phyloP scores from a whole-genome alignment of 1,140 invertebrate species.

The Chlorops oryzae region DNA sequence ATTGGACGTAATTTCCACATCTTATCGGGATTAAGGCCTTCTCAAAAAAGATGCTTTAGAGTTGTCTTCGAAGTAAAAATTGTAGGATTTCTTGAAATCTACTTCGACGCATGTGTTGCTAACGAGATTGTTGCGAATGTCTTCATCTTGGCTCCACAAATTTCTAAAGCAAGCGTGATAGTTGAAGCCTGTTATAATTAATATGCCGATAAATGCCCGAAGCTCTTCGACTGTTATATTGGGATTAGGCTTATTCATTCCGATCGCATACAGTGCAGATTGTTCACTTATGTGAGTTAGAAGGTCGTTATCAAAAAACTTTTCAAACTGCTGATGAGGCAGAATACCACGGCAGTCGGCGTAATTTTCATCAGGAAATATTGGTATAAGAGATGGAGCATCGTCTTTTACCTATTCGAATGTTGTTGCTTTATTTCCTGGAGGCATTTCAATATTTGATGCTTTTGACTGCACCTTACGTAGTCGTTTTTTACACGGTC shows the following conservation, averaged over 20 bases:
- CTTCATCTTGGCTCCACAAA: not conserved
- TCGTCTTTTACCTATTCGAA: constrained; percentile 3
- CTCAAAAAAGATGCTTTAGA: too few relatives aligned
- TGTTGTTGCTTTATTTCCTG: not conserved
- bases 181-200: constrained; percentile 7
- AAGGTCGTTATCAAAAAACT: constrained; percentile 7
- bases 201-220: constrained; percentile 7
- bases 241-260: not conserved
- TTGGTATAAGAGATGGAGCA: not conserved
- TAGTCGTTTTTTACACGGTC: not conserved
- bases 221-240: constrained; percentile 4
- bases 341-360: constrained; percentile 1
- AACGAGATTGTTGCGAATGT: constrained; percentile 1
- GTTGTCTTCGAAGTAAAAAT: too few relatives aligned
- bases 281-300: not conserved
- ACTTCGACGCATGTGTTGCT: too few relatives aligned
- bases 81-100: too few relatives aligned
- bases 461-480: not conserved
- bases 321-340: constrained; percentile 5
- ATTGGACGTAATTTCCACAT: too few relatives aligned
- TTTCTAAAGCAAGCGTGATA: not conserved
- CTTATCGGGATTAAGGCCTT: too few relatives aligned
- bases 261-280: constrained; percentile 3
- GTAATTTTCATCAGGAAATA: constrained; percentile 10
- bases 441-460: not conserved